Evolutionary conservation across 2,888 invertebrate species (phyloP).

Genomic region (Cataglyphis albicans): DNA sequence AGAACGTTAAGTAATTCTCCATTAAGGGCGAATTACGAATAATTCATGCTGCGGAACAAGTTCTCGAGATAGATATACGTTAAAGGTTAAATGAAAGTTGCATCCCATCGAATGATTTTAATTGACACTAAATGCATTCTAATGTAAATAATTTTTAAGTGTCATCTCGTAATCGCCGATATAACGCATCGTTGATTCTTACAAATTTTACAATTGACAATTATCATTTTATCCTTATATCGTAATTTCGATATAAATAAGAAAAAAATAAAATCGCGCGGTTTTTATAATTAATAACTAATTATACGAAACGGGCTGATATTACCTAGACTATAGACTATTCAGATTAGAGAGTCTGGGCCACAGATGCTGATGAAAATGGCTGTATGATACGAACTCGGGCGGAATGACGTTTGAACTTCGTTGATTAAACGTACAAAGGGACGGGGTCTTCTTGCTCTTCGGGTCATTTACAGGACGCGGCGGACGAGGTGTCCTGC

Average conservation of each 20-base stretch:
- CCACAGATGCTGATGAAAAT: constrained; percentile 43
- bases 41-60: constrained; percentile 40
- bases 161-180: not conserved
- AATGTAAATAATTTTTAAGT: constrained; percentile 19
- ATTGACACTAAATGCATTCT: not conserved
- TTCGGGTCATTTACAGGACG: constrained; percentile 63
- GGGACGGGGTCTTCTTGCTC: constrained; percentile 71
- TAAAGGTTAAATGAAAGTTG: constrained; percentile 49
- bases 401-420: constrained; percentile 71
- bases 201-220: not conserved
- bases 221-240: not conserved
- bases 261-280: not conserved
- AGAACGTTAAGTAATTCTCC: constrained; percentile 62
- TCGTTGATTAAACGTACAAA: constrained; percentile 81
- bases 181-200: not conserved
- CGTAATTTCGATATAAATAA: not conserved
- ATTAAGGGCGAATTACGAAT: constrained; percentile 52
- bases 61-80: constrained; percentile 26
- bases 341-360: constrained; percentile 33
- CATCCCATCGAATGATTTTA: constrained; percentile 20
- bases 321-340: constrained; percentile 13
- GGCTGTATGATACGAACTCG: constrained; percentile 51
- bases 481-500: constrained; percentile 65
- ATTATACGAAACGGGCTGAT: not conserved
- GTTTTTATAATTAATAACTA: not conserved